Evolutionary conservation across 2,888 invertebrate species (phyloP).

Genomic region (Zaprionus obscuricornis): DNA sequence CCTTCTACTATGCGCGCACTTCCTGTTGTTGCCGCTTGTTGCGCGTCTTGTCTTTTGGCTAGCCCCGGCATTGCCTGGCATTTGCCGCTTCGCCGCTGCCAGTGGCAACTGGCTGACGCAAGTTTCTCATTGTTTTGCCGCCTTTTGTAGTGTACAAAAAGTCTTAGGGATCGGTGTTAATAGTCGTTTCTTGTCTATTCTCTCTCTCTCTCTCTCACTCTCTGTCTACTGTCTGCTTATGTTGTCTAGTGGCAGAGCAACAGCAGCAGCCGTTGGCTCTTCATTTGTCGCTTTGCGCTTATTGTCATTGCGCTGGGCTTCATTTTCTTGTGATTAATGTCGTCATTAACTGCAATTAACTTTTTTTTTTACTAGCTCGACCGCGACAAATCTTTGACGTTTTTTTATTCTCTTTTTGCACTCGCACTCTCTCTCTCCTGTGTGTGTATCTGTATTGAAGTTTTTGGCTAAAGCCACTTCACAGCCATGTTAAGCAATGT

Average conservation of each 20-base stretch:
- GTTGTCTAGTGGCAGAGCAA: constrained; percentile 25
- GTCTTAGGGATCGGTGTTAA: constrained; percentile 73
- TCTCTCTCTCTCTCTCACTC: constrained; percentile 20
- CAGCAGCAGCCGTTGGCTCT: constrained; percentile 44
- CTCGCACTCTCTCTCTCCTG: too few species aligned
- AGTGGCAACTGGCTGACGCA: constrained; percentile 53
- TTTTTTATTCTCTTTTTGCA: constrained; percentile 51
- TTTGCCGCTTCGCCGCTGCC: constrained; percentile 1
- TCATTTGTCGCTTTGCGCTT: constrained; percentile 75
- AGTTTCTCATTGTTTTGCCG: constrained; percentile 65
- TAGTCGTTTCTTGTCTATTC: constrained; percentile 59
- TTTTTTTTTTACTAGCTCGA: constrained; percentile 68
- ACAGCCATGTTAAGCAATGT: constrained; percentile 70
- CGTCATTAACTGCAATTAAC: constrained; percentile 83
- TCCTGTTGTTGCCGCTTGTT: constrained; percentile 67
- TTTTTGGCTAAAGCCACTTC: constrained; percentile 65
- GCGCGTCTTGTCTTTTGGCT: constrained; percentile 34
- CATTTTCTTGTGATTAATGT: constrained; percentile 82
- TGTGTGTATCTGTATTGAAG: too few species aligned
- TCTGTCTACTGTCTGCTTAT: constrained; percentile 20
- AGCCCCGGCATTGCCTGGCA: background rate
- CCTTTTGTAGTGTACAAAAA: constrained; percentile 47
- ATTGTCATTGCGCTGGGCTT: constrained; percentile 73
- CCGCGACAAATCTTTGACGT: constrained; percentile 71
- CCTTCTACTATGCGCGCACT: constrained; percentile 66